Evolutionary conservation across 2,888 invertebrate genomes (phyloP), one percentile per base, ranked within the genome.

Genomic region (Horisme vitalbata): DNA sequence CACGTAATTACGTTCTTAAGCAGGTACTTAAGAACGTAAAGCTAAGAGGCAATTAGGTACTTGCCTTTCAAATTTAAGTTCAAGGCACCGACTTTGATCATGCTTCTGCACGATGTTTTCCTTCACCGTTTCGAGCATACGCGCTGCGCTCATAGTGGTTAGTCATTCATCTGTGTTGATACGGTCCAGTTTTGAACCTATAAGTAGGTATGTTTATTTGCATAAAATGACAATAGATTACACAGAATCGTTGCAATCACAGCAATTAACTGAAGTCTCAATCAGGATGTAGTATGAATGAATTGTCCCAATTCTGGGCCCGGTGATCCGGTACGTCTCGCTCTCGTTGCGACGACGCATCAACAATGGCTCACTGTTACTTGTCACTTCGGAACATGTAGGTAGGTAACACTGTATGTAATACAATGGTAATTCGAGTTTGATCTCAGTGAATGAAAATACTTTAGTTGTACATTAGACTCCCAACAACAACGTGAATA

Each of bases 311-410:
- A 65, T 71, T 81, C 62, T 62, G 60, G 48, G 66, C 32, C 62
- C 68, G 65, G 65, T 78, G 77, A 72, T 71, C 74, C 78, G 79
- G 39, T 71, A 61, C 71, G 74, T 66, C 69, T 68, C 75, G 60
- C 75, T 79, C 70, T 65, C 68, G 59, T 75, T 74, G 71, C 75
- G 66, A 71, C 71, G 59, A 50, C 45, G 38, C 44, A 75, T 23
- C 38, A 18, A 49, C 70, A 78, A 75, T 68, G 66, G 55, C 44
- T 55, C 54, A 63, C 66, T 72, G 69, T 64, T 57, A 63, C 64
- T 71, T 79, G 75, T 78, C 67, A 61, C 61, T 63, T 59, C 39
- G 39, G 34, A 13, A 51, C 57, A 38, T 45, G 43, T 33, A 31
- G 41, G 21, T 32, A 28, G 15, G 12, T 21, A 11, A 12, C 31